A percentile compares a stretch with the other conserved stretches of the same genome.
Evolutionary conservation across 1,140 invertebrate species (phyloP).

Genomic region (Helicoverpa zea): DNA sequence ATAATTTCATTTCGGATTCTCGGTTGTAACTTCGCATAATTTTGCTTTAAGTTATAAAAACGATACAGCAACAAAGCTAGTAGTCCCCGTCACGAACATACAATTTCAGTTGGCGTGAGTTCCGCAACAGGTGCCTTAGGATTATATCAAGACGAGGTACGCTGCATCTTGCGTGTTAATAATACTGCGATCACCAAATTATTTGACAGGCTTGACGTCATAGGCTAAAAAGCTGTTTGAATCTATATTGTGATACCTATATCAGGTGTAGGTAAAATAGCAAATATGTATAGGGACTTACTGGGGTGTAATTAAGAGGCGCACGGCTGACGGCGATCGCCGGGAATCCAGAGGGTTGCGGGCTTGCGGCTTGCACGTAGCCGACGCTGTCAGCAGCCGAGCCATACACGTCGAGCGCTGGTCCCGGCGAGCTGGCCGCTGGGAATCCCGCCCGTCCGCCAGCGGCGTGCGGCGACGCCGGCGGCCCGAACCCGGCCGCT

Average conservation of each 20-base stretch:
- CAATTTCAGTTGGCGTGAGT: constrained; percentile 28
- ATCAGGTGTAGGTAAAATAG: neutral
- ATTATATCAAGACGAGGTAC: constrained; percentile 25
- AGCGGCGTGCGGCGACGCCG: constrained; percentile 88
- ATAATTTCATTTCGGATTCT: constrained; percentile 30
- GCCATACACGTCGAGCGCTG: constrained; percentile 96
- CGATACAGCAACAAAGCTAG: constrained; percentile 4
- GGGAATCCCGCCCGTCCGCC: constrained; percentile 93
- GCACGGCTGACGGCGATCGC: constrained; percentile 96
- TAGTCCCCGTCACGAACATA: constrained; percentile 26
- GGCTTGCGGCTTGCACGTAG: constrained; percentile 97
- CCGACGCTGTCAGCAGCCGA: constrained; percentile 94
- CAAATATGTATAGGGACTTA: constrained; percentile 80
- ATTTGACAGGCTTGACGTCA: neutral
- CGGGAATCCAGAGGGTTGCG: constrained; percentile 96
- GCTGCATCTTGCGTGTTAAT: constrained; percentile 15
- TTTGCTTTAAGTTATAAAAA: neutral
- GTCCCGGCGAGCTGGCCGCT: constrained; percentile 94
- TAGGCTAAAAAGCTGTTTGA: neutral
- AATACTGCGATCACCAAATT: constrained; percentile 30
- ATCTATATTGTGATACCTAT: neutral
- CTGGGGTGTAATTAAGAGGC: constrained; percentile 96
- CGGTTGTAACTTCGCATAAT: neutral
- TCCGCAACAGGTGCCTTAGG: constrained; percentile 30
- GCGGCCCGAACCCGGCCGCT: constrained; percentile 91